Evolutionary conservation across 2,113 vertebrate species (phyloP), one percentile per base, ranked within the genome.

Genomic region (Rynchops niger): DNA sequence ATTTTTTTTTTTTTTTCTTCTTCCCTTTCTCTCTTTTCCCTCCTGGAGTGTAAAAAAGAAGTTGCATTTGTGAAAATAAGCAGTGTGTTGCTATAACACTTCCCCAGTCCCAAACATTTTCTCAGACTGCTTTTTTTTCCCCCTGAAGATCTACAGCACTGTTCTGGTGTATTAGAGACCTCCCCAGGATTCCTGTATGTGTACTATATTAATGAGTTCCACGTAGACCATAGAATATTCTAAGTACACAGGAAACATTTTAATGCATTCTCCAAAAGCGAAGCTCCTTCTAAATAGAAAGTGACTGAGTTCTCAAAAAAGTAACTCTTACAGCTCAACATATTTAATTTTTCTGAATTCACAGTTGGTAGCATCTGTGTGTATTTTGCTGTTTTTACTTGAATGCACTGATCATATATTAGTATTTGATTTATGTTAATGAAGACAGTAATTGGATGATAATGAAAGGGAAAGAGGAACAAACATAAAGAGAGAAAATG

Each of bases 41-140:
- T 95, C 84, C 95, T 89, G 71, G 23, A 94, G 83, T 95, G 73
- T 89, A 90, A 91, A 97, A 95, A 91, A 82, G 61, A 96, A 91
- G 95, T 74, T 61, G n/a, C 90, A 66, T 96, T 97, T 97, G 82
- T 97, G 94, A 96, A 97, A 97, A 96, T 95, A 98, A 98, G 85
- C 69, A 96, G 38, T 50, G 9, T n/a, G 8, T 62, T 70, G 42
- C 67, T 97, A 18, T 82, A 97, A 92, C 72, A 96, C 82, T 97
- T 86, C 22, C 45, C 45, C 36, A 66, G 30, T 92, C 85, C 18
- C 70, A 84, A 82, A 32, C 11, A 83, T 93, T 94, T 95, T 91
- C 88, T 96, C 69, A 93, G 43, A 38, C 58, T 80, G 81, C 9
- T 67, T 58, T 69, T 69, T 36, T 36, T 47, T 18, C 13, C 21